Evolutionary conservation across 2,888 invertebrate genomes (phyloP).

Genomic region (Morpho achilles): DNA sequence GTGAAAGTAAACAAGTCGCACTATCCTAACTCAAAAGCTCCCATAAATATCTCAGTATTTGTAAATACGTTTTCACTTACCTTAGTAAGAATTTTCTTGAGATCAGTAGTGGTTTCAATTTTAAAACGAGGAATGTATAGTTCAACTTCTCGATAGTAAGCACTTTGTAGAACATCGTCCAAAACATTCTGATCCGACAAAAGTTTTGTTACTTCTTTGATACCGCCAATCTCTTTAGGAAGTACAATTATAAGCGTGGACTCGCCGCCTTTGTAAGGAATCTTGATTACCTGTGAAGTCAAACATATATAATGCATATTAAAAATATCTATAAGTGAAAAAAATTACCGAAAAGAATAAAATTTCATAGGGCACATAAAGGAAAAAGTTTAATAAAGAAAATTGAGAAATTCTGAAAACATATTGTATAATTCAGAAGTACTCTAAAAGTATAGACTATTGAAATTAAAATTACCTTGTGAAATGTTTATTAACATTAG

Average conservation of each 20-base stretch:
- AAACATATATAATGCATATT: too few relatives aligned
- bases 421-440: too few relatives aligned
- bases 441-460: too few relatives aligned
- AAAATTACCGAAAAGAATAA: too few relatives aligned
- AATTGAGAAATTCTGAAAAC: too few relatives aligned
- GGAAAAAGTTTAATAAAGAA: too few relatives aligned
- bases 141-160: slow-evolving; percentile 73
- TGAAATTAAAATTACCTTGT: too few relatives aligned
- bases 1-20: too few relatives aligned
- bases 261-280: slow-evolving; percentile 77
- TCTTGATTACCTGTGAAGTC: slow-evolving; percentile 78
- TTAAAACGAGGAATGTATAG: slow-evolving; percentile 74
- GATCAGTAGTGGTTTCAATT: slow-evolving; percentile 74
- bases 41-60: neutral
- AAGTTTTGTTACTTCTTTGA: slow-evolving; percentile 79
- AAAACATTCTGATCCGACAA: slow-evolving; percentile 66
- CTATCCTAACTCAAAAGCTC: too few relatives aligned
- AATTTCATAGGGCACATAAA: too few relatives aligned
- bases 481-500: too few relatives aligned
- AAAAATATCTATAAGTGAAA: too few relatives aligned
- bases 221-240: slow-evolving; percentile 83
- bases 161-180: slow-evolving; percentile 52
- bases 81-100: slow-evolving; percentile 79
- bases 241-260: slow-evolving; percentile 86
- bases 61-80: slow-evolving; percentile 58